Base-by-base conservation (phyloP, 2,888 invertebrate genomes). In the Germaria angustata region DNA sequence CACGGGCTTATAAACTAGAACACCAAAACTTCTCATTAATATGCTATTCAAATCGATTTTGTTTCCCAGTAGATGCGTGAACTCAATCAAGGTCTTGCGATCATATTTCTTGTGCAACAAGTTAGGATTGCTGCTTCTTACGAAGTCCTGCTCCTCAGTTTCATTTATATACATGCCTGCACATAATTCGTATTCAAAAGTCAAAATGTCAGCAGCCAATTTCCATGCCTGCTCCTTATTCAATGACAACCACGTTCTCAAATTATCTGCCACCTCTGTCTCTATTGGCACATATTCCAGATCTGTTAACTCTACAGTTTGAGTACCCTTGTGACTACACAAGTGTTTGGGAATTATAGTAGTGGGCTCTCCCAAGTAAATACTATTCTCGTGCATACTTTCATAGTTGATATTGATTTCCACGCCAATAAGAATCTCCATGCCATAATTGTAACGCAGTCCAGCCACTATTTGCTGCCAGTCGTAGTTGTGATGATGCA, bases 351-450 rank as follows among this genome's bases (percentile, higher is more conserved):
- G 89, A 11, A 90, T 85, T 4, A 90, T 22, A 0, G 89, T 90
- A 11, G 85, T 84, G 0, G 90, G 88, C 9, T 89, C 88, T 1
- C 82, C 86, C 13, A 90, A 76, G 28, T 89, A 90, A 13, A 90
- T 86, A 61, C 88, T 89, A 73, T 89, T 89, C 53, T 89, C 89
- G 20, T 86, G 85, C 7, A 87, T 86, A 15, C 85, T 87, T 6
- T 71, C 85, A 55, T 86, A 86, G 72, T 91, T 90, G 28, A 87
- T 85, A 17, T 87, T 86, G 1, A 91, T 81, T 0, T 87, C 86
- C 15, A 91, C 55, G 2, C 91, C 91, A 8, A 90, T 87, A 6
- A 90, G 78, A 2, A 91, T 89, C 17, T 90, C 87, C 85, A 90
- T 86, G 61, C 87, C 90, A 41, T 85, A 90, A 15, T 85, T 72